These are phyloP conservation scores for Amaurobius ferox DNA, from an alignment of 2,888 invertebrate genomes.

Conservation along the genomic window DNA sequence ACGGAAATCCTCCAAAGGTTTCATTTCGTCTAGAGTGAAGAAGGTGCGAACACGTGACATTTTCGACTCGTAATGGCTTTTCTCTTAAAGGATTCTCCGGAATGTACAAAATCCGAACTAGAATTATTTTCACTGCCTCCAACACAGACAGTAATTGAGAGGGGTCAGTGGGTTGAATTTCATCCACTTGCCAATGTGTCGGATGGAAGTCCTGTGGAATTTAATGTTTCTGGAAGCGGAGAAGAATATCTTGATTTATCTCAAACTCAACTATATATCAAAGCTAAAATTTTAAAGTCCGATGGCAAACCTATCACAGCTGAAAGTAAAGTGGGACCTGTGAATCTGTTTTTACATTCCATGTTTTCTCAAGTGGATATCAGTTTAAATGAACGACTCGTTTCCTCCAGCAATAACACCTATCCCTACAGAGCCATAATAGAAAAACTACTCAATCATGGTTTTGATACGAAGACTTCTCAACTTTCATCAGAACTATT, in stretches of 20 bases:
- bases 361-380: slow-evolving; percentile 24
- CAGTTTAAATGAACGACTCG: slow-evolving; percentile 20
- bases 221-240: slow-evolving; percentile 23
- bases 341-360: slow-evolving; percentile 34
- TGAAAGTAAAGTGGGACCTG: slow-evolving; percentile 2
- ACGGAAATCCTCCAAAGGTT: not conserved
- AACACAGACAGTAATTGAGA: slow-evolving; percentile 28
- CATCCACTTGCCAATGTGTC: slow-evolving; percentile 25
- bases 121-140: slow-evolving; percentile 22
- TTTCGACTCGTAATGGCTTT: slow-evolving; percentile 41
- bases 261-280: slow-evolving; percentile 24
- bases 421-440: slow-evolving; percentile 31
- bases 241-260: slow-evolving; percentile 38
- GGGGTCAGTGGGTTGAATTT: slow-evolving; percentile 25
- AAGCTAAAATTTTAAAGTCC: slow-evolving; percentile 27
- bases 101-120: slow-evolving; percentile 27
- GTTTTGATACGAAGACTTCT: slow-evolving; percentile 21
- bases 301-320: not conserved
- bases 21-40: slow-evolving; percentile 26
- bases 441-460: slow-evolving; percentile 32
- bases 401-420: slow-evolving; percentile 30
- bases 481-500: slow-evolving; percentile 26
- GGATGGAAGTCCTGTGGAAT: slow-evolving; percentile 26
- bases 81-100: slow-evolving; percentile 20
- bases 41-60: slow-evolving; percentile 29